Conservation (phyloP, 2,113 vertebrate species). For the Heloderma charlesbogerti region DNA sequence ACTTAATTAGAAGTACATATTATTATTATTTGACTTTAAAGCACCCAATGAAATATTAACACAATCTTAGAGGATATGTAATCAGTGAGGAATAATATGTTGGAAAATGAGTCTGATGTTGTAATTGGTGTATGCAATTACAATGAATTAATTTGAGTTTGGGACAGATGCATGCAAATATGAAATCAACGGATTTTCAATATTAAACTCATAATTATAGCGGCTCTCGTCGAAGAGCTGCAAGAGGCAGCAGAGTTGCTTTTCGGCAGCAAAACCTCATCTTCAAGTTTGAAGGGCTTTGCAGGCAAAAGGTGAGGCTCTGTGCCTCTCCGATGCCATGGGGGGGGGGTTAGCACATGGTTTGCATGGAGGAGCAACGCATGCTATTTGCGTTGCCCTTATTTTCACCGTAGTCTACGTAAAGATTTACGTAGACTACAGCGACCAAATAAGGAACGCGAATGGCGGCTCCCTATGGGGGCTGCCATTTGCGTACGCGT, state of each 20-base stretch:
- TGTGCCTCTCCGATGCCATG: background rate
- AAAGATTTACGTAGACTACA: too few relatives aligned
- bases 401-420: too few relatives aligned
- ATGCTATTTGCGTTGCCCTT: too few relatives aligned
- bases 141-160: slow-evolving; percentile 85
- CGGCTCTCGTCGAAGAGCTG: slow-evolving; percentile 58
- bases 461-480: too few relatives aligned
- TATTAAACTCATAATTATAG: slow-evolving; percentile 81
- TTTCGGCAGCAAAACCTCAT: slow-evolving; percentile 48
- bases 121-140: slow-evolving; percentile 83
- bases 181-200: slow-evolving; percentile 80
- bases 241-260: slow-evolving; percentile 60
- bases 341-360: too few relatives aligned
- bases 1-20: slow-evolving; percentile 84
- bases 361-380: background rate
- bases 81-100: slow-evolving; percentile 81
- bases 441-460: too few relatives aligned
- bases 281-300: slow-evolving; percentile 35
- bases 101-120: slow-evolving; percentile 81
- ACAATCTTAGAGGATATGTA: slow-evolving; percentile 79
- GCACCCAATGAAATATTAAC: slow-evolving; percentile 83
- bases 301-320: background rate
- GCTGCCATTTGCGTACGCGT: too few relatives aligned
- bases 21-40: slow-evolving; percentile 85
- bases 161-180: slow-evolving; percentile 80